Percentiles rank a stretch among this genome's conserved stretches.
Conservation (phyloP, 2,113 vertebrate species). For the Megaleporinus macrocephalus region DNA sequence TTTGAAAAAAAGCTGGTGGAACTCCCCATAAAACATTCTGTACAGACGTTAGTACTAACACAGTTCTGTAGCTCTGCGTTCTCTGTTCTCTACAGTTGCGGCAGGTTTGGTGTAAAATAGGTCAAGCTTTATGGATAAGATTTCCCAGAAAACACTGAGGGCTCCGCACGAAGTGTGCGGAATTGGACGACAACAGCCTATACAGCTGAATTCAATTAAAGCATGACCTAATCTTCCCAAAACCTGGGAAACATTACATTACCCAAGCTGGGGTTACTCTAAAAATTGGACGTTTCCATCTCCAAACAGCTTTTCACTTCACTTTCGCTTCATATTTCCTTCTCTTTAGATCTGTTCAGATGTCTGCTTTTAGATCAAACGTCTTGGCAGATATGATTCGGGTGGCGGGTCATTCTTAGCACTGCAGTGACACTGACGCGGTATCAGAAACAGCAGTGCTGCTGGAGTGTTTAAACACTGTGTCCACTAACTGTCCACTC, state of each 20-base stretch:
- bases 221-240: conserved; percentile 38
- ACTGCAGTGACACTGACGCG: no score
- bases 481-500: no score
- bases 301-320: conserved; percentile 16
- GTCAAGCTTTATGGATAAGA: neutral
- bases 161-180: neutral
- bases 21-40: neutral
- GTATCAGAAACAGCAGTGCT: no score
- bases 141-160: neutral
- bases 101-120: conserved; percentile 12
- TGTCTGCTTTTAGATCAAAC: neutral
- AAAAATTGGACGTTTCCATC: conserved; percentile 35
- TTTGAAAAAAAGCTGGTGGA: no score
- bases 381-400: neutral
- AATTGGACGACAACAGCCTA: neutral
- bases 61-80: neutral
- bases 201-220: conserved; percentile 26
- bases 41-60: conserved; percentile 7
- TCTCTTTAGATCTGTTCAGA: neutral
- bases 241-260: conserved; percentile 25
- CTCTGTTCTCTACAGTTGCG: neutral
- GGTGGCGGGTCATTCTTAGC: no score
- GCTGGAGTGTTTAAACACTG: no score
- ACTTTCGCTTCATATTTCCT: neutral
- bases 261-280: conserved; percentile 37